Evolutionary conservation across 2,113 vertebrate genomes (phyloP).

Genomic region (Psittacus erithacus): DNA sequence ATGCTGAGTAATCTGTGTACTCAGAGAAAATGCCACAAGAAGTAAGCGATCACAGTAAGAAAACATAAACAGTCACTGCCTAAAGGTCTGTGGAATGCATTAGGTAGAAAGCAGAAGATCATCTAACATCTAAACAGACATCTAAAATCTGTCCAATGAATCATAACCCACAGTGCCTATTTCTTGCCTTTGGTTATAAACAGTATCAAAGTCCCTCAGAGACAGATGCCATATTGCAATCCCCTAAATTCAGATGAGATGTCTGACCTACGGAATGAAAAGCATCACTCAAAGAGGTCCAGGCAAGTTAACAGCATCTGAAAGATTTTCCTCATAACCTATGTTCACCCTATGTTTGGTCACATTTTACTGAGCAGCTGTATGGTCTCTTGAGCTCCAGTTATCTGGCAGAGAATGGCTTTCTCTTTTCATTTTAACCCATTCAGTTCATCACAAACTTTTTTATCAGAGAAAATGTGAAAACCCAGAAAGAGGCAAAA

Average conservation of each 20-base stretch:
- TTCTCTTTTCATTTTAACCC: not conserved
- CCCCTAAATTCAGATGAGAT: not conserved
- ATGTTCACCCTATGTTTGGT: not conserved
- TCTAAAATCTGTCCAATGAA: not conserved
- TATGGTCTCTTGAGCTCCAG: not conserved
- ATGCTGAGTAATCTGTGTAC: not conserved
- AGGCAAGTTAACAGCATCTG: not conserved
- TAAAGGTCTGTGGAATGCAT: not conserved
- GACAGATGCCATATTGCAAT: not conserved
- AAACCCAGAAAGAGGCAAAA: not conserved
- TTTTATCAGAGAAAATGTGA: not conserved
- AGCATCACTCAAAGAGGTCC: fast-evolving
- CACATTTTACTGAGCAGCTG: not conserved
- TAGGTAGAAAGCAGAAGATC: not conserved
- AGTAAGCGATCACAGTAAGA: not conserved
- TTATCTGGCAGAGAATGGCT: not conserved
- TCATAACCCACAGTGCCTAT: not conserved
- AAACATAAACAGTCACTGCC: not conserved
- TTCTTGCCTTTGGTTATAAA: not conserved
- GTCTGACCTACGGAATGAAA: not conserved
- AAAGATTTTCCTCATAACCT: not conserved
- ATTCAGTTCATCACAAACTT: not conserved
- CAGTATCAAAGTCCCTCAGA: not conserved
- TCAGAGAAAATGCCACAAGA: not conserved
- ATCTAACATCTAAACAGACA: not conserved